Evolutionary conservation across 1,140 invertebrate genomes (phyloP), one percentile per base, ranked within the genome.

Genomic region (Brachionus rotundiformis): DNA sequence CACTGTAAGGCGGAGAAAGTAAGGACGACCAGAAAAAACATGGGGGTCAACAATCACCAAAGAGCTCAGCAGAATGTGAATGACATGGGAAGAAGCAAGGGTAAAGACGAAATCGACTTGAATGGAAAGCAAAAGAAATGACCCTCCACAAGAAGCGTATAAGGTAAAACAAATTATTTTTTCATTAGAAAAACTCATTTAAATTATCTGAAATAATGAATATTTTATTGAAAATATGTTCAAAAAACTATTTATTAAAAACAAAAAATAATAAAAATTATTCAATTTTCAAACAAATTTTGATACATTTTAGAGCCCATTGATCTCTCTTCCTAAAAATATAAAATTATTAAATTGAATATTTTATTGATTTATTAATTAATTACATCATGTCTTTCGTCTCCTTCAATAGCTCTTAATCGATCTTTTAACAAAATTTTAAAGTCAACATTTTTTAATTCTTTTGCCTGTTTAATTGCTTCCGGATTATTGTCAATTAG

Each of bases 381-480:
- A 73, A 25, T 79, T 49, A 79, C 76, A 59, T 59, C 31, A 41
- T 79, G 47, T 19, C 47, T 39, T 19, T 19, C 8, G 19, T 79
- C 76, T 25, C 13, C n/a, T 8, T 10, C 23, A n/a, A 79, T 79
- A 5, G 19, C 3, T 23, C 16, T 6, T 3, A 79, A 10, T 10
- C 76, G 44, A 63, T 63, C 19, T 8, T 11, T 54, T 25, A 79
- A 41, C 16, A 79, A 59, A 25, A 36, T 10, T 10, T 79, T 79
- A 63, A 79, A 79, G 41, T 79, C 47, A 63, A 79, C 7, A 31
- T 75, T 39, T 79, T 54, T 11, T 13, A 79, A 59, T 61, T 79
- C 31, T 41, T 63, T 79, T 19, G 76, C 76, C 59, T 79, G 76
- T 1, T 54, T 19, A 54, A 79, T 63, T 2, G 76, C 76, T 59